A percentile compares a stretch with the other conserved stretches of the same genome.
Evolutionary conservation across 64 coral and sea anemone species (phyloP).

Genomic region (Dendronephthya gigantea): DNA sequence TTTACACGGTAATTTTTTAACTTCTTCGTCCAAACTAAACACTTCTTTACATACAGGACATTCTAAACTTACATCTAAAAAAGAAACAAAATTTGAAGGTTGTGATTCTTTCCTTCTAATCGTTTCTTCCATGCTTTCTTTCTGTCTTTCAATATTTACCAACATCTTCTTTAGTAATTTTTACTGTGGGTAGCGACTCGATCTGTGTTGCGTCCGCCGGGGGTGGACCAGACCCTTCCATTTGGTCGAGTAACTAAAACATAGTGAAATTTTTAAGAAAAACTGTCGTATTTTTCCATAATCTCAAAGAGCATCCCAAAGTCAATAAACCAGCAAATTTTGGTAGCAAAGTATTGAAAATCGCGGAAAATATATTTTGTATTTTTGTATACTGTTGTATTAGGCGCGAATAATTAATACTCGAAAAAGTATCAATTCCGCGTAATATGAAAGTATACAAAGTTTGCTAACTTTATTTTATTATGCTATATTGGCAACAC

Average conservation of each 20-base stretch:
- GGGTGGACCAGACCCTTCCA: slow-evolving; percentile 61
- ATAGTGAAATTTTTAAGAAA: no score
- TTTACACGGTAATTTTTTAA: slow-evolving; percentile 59
- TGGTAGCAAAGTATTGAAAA: no score
- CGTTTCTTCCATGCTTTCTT: not conserved
- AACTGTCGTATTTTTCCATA: no score
- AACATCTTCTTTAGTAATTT: slow-evolving; percentile 30
- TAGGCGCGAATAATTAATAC: no score
- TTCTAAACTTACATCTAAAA: slow-evolving; percentile 34
- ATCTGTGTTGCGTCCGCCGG: slow-evolving; percentile 52
- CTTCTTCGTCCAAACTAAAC: slow-evolving; percentile 48
- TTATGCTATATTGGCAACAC: no score
- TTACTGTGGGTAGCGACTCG: slow-evolving; percentile 42
- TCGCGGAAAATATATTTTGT: no score
- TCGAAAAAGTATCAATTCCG: no score
- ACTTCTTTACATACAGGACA: slow-evolving; percentile 72
- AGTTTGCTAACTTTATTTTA: no score
- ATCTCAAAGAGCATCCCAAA: not conserved
- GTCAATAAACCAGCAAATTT: no score
- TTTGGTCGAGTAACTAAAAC: slow-evolving; percentile 50
- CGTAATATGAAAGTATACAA: no score
- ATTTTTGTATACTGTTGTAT: no score
- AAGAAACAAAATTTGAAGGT: not conserved
- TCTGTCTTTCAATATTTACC: not conserved
- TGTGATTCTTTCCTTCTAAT: not conserved